These are phyloP conservation scores for Abramis brama DNA, from an alignment of 2,113 vertebrate genomes.

Conservation along the genomic window DNA sequence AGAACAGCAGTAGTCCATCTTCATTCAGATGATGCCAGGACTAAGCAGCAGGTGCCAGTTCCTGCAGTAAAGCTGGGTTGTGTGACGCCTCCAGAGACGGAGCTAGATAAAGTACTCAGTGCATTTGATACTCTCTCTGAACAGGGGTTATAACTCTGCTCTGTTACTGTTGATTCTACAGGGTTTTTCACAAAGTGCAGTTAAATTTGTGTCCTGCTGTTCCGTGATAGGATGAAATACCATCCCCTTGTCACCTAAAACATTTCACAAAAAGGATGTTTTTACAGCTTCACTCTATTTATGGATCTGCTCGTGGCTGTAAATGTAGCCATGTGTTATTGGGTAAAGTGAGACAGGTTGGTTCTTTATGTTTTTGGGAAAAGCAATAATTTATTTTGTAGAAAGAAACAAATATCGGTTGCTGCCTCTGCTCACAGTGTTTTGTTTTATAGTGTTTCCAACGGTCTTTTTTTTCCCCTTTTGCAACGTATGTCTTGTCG, in stretches of 20 bases:
- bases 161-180: slow-evolving; percentile 35
- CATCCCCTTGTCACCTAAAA: slow-evolving; percentile 29
- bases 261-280: slow-evolving; percentile 51
- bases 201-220: slow-evolving; percentile 26
- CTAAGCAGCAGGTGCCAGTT: slow-evolving; percentile 42
- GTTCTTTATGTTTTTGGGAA: slow-evolving; percentile 53
- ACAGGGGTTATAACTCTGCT: slow-evolving; percentile 44
- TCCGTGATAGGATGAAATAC: slow-evolving; percentile 40
- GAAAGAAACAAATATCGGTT: slow-evolving; percentile 6
- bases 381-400: slow-evolving; percentile 37
- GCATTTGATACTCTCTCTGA: slow-evolving; percentile 47
- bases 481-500: not conserved
- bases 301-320: slow-evolving; percentile 20
- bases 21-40: slow-evolving; percentile 44
- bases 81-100: slow-evolving; percentile 23
- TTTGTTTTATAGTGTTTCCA: not conserved
- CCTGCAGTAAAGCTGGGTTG: slow-evolving; percentile 27
- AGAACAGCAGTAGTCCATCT: slow-evolving; percentile 26
- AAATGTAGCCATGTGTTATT: slow-evolving; percentile 51
- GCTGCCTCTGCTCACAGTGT: not conserved
- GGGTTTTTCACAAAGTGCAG: slow-evolving; percentile 37
- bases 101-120: slow-evolving; percentile 35
- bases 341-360: slow-evolving; percentile 61
- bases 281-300: slow-evolving; percentile 48
- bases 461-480: not conserved